Base-by-base conservation (phyloP, 2,888 invertebrate genomes). In the Criorhina ranunculi region DNA sequence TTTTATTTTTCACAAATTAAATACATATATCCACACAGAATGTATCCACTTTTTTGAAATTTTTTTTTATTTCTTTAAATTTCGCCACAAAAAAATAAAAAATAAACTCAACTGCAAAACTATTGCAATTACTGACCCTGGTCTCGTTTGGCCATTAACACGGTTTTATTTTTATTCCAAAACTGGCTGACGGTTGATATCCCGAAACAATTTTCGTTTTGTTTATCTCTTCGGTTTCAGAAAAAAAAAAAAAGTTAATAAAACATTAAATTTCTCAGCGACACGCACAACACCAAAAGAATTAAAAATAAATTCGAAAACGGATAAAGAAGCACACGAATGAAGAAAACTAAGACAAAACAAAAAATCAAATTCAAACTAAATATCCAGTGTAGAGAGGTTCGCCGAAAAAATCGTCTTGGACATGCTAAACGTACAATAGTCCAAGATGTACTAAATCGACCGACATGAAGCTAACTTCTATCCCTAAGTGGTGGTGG, bases 401-500 rank as follows among this genome's bases (percentile, higher is more conserved):
- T 82, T 78, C 64, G 64, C 40, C 72, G 72, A 75, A 85, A 70
- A 70, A 70, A 24, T 76, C 49, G 64, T 85, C 85, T 85, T 85
- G 85, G 80, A 85, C 85, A 85, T 85, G 85, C 85, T 85, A 70
- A 85, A 40, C 80, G 85, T 85, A 80, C 85, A 80, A 85, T 69
- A 85, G 85, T 80, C 85, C 85, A 80, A 85, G 85, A 85, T 80
- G 75, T 85, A 85, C 85, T 85, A 85, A 85, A 75, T 80, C 85
- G 66, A 80, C 60, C 80, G 70, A 85, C 80, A 70, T 75, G 75
- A 69, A 76, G 80, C 72, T 75, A 76, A 70, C 85, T 80, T 80
- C 85, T 85, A 75, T 85, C 80, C 82, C 80, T 80, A 85, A 85
- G 80, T 85, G 80, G 79, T 66, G 60, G 67, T 31, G 69, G 64